Base-by-base conservation (phyloP, 2,797 vertebrate species). In the Philypnodon macrostomus region DNA sequence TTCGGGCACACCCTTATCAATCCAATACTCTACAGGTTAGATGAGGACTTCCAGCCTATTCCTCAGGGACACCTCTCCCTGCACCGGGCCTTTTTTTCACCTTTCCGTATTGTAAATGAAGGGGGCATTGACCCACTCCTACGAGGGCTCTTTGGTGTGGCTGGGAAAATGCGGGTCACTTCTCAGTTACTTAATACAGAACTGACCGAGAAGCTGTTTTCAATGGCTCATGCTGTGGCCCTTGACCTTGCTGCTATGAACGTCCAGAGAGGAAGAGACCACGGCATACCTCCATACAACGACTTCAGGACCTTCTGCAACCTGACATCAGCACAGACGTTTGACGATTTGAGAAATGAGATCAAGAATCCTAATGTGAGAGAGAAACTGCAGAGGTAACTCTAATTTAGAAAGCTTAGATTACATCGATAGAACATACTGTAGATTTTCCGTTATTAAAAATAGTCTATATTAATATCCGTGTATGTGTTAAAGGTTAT, bases 1-100 rank as follows among this genome's bases (percentile, higher is more conserved):
- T 99, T 98, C 29, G 97, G 97, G 33, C 97, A 99, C 88, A 98
- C 97, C 2, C 93, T 99, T 21, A 88, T 98, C 84, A 97, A 97
- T 83, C 96, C 96, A 0, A 84, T 98, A 54, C 90, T 99, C 23
- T 93, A 97, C 77, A 83, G 97, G 45, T 76, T 99, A 35, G 91
- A 95, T 2, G 92, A 94, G 81, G 82, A 92, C 77, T 99, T 98
- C 77, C 84, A 91, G 82, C 93, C 96, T 7, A 92, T 94, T 49
- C 84, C 91, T 0, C 95, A 97, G 73, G 97, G 95, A 13, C 96
- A 95, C 76, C 81, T 99, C 54, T 91, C 94, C 6, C 92, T 99
- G 51, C 96, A 98, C 80, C 94, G 93, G 29, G 97, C 97, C 68
- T 99, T 99, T 84, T 99, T 99, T 85, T 96, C 97, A 0, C 97